phyloP scores from a whole-genome alignment of 1,140 invertebrate genomes.

The Aphelenchoides avenae region DNA sequence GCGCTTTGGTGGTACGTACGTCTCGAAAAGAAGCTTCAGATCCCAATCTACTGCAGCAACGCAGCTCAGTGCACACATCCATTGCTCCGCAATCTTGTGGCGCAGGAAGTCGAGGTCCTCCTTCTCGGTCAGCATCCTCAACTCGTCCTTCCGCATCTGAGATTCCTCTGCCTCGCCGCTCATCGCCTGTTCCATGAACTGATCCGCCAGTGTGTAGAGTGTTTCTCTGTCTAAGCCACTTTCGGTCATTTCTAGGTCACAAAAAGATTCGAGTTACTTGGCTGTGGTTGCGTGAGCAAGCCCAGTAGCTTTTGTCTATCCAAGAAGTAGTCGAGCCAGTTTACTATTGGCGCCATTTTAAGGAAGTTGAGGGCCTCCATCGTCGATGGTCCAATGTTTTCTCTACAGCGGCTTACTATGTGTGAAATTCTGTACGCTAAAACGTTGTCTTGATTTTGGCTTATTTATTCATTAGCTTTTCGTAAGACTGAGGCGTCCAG shows the following conservation, averaged over 20 bases:
- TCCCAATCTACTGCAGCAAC: constrained; percentile 24
- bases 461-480: too few relatives aligned
- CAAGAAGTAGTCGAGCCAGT: constrained; percentile 33
- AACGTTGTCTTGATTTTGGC: too few relatives aligned
- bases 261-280: background rate
- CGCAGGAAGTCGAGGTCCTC: constrained; percentile 18
- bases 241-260: too few relatives aligned
- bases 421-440: too few relatives aligned
- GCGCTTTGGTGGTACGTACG: background rate
- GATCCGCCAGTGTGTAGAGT: constrained; percentile 16
- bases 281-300: constrained; percentile 3
- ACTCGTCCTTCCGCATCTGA: constrained; percentile 14
- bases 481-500: too few relatives aligned
- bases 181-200: constrained; percentile 33
- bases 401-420: too few relatives aligned
- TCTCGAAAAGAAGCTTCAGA: constrained; percentile 24
- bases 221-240: constrained; percentile 4
- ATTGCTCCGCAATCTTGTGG: constrained; percentile 24
- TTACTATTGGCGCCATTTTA: constrained; percentile 20
- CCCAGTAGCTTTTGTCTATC: constrained; percentile 19
- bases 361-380: constrained; percentile 29
- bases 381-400: too few relatives aligned
- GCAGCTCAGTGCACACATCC: constrained; percentile 28
- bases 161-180: constrained; percentile 13
- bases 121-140: constrained; percentile 22